Percentiles rank a stretch among this genome's conserved stretches.
phyloP scores from a whole-genome alignment of 2,113 vertebrate species.

The Hipposideros armiger region DNA sequence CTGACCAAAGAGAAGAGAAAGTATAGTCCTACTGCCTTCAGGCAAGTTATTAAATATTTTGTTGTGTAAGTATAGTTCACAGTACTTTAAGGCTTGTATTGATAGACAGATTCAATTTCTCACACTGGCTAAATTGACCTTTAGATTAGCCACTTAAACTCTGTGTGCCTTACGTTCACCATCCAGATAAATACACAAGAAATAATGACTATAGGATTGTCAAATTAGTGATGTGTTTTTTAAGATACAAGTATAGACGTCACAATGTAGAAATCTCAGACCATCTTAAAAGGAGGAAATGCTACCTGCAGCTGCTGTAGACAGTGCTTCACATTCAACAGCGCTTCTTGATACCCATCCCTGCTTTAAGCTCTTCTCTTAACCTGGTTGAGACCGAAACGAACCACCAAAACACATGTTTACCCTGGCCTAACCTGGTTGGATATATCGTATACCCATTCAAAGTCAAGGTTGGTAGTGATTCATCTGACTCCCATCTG shows the following conservation, averaged over 20 bases:
- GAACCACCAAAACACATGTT: not conserved
- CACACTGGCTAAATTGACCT: not conserved
- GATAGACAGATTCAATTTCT: not conserved
- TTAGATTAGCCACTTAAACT: not conserved
- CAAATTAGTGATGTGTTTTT: not conserved
- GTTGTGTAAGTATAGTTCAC: not conserved
- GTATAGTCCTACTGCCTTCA: slow-evolving; percentile 24
- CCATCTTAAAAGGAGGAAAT: not conserved
- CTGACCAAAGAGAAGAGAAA: slow-evolving; percentile 38
- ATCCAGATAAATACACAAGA: not conserved
- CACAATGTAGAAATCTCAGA: not conserved
- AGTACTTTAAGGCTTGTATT: not conserved
- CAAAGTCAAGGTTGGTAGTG: not conserved
- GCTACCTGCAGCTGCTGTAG: not conserved
- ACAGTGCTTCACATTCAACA: not conserved
- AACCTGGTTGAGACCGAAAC: not conserved
- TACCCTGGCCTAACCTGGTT: fast-evolving
- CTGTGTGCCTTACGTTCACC: not conserved
- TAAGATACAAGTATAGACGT: not conserved
- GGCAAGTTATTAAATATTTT: not conserved
- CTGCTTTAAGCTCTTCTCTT: not conserved
- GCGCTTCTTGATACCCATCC: no score
- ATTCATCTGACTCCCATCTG: not conserved
- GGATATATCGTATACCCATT: not conserved
- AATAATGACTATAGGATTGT: not conserved